Percentiles rank a stretch among this genome's conserved stretches.
phyloP scores from a whole-genome alignment of 2,797 vertebrate species.

The Orestias chungarensis region DNA sequence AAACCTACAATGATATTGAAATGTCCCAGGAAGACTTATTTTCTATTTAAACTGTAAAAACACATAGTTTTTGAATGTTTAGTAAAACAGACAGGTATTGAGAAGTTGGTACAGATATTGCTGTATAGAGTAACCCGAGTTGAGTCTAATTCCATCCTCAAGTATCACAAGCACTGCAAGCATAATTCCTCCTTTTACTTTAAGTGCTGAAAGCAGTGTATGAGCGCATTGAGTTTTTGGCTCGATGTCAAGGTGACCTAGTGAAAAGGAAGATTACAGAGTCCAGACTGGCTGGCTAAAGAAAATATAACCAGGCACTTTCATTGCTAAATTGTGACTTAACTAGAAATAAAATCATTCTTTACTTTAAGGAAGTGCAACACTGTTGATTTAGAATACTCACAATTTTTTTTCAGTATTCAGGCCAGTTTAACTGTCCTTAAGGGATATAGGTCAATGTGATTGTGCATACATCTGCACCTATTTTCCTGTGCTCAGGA shows the following conservation, averaged over 20 bases:
- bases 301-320: background rate
- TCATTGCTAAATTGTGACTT: background rate
- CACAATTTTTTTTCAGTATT: background rate
- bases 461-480: background rate
- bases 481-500: constrained; percentile 9
- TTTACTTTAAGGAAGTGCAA: background rate
- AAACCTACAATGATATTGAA: constrained; percentile 19
- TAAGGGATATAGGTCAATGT: background rate
- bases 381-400: background rate
- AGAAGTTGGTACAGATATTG: constrained; percentile 12
- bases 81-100: background rate
- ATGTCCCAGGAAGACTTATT: constrained; percentile 19
- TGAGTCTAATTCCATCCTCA: constrained; percentile 9
- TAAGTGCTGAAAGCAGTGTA: constrained; percentile 25
- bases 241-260: constrained; percentile 54
- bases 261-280: constrained; percentile 17
- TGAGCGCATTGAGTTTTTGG: constrained; percentile 40
- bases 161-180: constrained; percentile 18
- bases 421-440: background rate
- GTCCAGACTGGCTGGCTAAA: background rate
- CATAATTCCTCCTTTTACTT: constrained; percentile 14
- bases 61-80: constrained; percentile 3
- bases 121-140: constrained; percentile 4
- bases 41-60: background rate
- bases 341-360: background rate